phyloP scores from a whole-genome alignment of 2,888 invertebrate genomes.

The Lathronympha strigana region DNA sequence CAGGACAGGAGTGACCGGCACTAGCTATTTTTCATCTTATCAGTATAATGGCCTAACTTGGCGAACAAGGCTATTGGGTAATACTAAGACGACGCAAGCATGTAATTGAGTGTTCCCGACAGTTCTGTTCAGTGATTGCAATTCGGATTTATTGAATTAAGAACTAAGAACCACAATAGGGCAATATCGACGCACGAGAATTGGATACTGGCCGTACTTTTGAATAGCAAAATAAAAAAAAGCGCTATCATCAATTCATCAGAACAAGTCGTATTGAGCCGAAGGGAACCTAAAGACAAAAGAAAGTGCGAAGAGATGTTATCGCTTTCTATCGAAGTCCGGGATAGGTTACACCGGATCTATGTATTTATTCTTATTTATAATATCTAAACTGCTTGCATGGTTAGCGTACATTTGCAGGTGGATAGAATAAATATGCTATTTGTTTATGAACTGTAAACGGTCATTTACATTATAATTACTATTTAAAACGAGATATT shows the following conservation, averaged over 20 bases:
- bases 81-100: neutral
- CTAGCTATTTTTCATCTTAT: constrained; percentile 20
- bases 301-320: constrained; percentile 36
- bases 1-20: constrained; percentile 27
- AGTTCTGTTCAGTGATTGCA: neutral
- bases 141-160: no score
- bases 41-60: constrained; percentile 27
- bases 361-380: neutral
- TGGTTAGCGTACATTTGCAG: no score
- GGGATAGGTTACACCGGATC: constrained; percentile 27
- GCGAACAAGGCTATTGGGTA: constrained; percentile 37
- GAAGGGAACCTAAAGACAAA: constrained; percentile 19
- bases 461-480: no score
- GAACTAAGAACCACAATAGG: no score
- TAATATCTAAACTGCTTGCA: neutral
- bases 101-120: constrained; percentile 3
- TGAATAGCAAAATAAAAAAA: neutral
- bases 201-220: neutral
- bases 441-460: no score
- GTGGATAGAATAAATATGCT: no score
- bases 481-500: no score
- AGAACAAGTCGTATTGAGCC: neutral
- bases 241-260: neutral
- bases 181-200: neutral
- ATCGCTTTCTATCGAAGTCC: constrained; percentile 39